A percentile compares a stretch with the other conserved stretches of the same genome.
phyloP scores from a whole-genome alignment of 2,888 invertebrate species.

The Melanargia galathea region DNA sequence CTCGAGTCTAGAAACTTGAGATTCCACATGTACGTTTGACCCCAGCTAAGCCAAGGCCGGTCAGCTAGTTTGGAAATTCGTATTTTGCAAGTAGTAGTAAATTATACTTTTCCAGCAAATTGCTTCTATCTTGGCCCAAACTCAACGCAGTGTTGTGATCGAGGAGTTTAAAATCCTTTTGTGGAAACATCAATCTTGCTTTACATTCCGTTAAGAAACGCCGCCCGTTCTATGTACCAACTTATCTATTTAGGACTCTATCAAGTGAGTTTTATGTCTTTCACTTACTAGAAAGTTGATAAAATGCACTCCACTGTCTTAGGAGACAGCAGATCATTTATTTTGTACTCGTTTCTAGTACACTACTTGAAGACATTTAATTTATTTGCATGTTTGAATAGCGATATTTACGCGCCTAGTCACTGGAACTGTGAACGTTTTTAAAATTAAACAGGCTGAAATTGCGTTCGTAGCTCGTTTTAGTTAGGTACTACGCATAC shows the following conservation, averaged over 20 bases:
- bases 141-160: conserved; percentile 55
- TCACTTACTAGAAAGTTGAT: conserved; percentile 8
- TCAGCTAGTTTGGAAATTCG: no score
- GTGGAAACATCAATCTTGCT: conserved; percentile 71
- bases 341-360: not conserved
- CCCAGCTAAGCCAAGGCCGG: no score
- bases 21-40: no score
- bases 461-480: no score
- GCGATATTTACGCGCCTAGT: no score
- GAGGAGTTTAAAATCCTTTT: conserved; percentile 75
- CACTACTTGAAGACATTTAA: not conserved
- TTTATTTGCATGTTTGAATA: no score
- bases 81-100: no score
- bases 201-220: conserved; percentile 44
- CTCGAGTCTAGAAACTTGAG: no score
- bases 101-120: not conserved
- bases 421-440: no score
- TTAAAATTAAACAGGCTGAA: no score
- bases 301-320: not conserved
- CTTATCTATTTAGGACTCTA: conserved; percentile 34
- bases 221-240: conserved; percentile 36
- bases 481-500: no score
- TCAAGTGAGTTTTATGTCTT: conserved; percentile 24
- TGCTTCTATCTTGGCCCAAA: conserved; percentile 42
- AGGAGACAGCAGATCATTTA: conserved; percentile 1